A percentile compares a stretch with the other conserved stretches of the same genome.
phyloP scores from a whole-genome alignment of 2,888 invertebrate genomes.

The Eristalis intricaria region DNA sequence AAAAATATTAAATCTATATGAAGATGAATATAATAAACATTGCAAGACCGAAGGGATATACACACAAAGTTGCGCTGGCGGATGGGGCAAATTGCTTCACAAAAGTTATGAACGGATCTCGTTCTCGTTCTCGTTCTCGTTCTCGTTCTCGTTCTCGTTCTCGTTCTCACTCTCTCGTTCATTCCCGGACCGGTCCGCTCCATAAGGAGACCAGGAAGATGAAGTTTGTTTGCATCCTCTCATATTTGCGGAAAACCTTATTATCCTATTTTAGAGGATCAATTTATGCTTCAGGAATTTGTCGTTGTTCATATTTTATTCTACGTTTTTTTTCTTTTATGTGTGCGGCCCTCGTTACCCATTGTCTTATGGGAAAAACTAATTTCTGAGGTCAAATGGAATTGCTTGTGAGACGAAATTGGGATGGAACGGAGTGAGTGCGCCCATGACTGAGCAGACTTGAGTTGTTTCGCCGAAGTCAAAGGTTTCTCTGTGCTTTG shows the following conservation, averaged over 20 bases:
- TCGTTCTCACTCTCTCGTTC: neutral
- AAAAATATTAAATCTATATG: constrained; percentile 25
- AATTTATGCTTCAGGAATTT: constrained; percentile 44
- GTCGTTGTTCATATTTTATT: neutral
- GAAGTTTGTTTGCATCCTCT: constrained; percentile 55
- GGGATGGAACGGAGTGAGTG: neutral
- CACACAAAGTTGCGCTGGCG: neutral
- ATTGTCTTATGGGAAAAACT: neutral
- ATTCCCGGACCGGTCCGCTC: neutral
- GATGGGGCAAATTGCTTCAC: constrained; percentile 30
- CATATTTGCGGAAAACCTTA: constrained; percentile 50
- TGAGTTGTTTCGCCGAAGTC: neutral
- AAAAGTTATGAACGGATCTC: constrained; percentile 46
- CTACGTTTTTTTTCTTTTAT: neutral
- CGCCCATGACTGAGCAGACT: neutral
- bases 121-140: neutral
- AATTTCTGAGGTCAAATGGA: constrained; percentile 48
- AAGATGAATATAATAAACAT: constrained; percentile 61
- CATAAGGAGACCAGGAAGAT: constrained; percentile 32
- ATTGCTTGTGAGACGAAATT: constrained; percentile 3
- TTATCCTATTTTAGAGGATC: constrained; percentile 54
- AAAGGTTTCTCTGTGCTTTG: no score
- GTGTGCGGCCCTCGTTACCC: neutral
- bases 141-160: no score
- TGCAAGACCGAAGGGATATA: constrained; percentile 26